Base-by-base conservation (phyloP, 1,140 invertebrate genomes). In the Nephila pilipes region DNA sequence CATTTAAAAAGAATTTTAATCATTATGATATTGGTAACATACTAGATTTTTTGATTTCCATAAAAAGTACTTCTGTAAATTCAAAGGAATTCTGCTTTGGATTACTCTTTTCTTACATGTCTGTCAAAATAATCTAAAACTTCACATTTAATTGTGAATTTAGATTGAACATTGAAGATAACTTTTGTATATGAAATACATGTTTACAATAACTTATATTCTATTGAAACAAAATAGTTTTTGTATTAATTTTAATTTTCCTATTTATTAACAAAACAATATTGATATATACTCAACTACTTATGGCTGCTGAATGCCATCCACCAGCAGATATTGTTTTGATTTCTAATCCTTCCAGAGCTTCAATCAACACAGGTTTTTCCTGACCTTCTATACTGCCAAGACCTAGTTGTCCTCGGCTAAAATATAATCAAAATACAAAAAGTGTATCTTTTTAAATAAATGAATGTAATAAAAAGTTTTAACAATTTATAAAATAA, bases 321-420 rank as follows among this genome's bases (percentile, higher is more conserved):
- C 98, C 97, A 22, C 97, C 97, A 87, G 97, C 97, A 93, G 97
- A 96, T 63, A 96, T 94, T 55, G 85, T 96, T 95, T 95, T 96
- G 96, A 95, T 94, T 12, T 38, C 92, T 14, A 98, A 95, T 36
- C 98, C 98, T 80, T 97, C 96, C 58, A 99, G 95, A 83, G 97
- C 97, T 94, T 97, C 96, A 1, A 99, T 95, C 94, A 97, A 94
- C 93, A 95, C 95, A 0, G 97, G 97, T 91, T 95, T 94, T 32
- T 97, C 96, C 90, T 96, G 95, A 94, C 96, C 96, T 79, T 97
- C 96, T 12, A 98, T 95, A 94, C 96, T 96, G 25, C 97, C 97
- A 95, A 97, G 97, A 2, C 98, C 98, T 65, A 99, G 95, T 96
- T 99, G 98, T 55, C 98, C 97, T 92, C 98, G 97, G 94, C 98